Evolutionary conservation across 2,797 vertebrate species (phyloP).

Genomic region (Adrianichthys oophorus): DNA sequence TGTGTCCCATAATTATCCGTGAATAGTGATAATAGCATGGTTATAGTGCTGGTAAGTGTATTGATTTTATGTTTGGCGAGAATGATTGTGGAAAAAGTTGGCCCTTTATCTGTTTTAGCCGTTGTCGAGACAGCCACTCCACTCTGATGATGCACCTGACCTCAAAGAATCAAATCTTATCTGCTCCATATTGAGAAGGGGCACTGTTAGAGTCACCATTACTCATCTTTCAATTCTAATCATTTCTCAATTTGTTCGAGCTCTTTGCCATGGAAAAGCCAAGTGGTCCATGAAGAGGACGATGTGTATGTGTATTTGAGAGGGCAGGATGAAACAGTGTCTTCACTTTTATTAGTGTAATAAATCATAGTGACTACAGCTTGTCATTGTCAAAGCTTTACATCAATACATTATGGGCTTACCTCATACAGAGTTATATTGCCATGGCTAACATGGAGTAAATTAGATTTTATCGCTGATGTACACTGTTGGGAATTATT

Average conservation of each 20-base stretch:
- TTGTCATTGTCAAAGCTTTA: conserved; percentile 71
- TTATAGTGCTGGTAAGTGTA: conserved; percentile 49
- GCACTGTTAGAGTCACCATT: conserved; percentile 71
- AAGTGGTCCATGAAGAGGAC: conserved; percentile 74
- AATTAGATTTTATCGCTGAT: conserved; percentile 70
- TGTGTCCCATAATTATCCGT: conserved; percentile 38
- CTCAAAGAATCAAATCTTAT: conserved; percentile 79
- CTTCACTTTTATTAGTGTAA: conserved; percentile 75
- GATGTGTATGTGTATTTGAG: conserved; percentile 52
- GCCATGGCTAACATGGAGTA: conserved; percentile 66
- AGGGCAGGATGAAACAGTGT: conserved; percentile 66
- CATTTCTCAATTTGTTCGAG: conserved; percentile 79
- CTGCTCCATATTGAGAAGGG: conserved; percentile 75
- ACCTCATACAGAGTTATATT: conserved; percentile 63
- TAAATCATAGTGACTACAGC: conserved; percentile 75
- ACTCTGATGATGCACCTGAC: conserved; percentile 73
- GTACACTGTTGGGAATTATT: conserved; percentile 57
- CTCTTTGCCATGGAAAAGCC: conserved; percentile 72
- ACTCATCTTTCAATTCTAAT: conserved; percentile 81
- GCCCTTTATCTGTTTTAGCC: conserved; percentile 51
- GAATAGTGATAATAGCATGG: conserved; percentile 35
- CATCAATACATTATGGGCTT: conserved; percentile 67
- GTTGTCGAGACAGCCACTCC: conserved; percentile 50
- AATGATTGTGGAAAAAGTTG: conserved; percentile 43
- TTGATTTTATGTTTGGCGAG: conserved; percentile 59